These are phyloP conservation scores for Oscheius onirici DNA, from an alignment of 2,888 invertebrate species.

Conservation along the genomic window DNA sequence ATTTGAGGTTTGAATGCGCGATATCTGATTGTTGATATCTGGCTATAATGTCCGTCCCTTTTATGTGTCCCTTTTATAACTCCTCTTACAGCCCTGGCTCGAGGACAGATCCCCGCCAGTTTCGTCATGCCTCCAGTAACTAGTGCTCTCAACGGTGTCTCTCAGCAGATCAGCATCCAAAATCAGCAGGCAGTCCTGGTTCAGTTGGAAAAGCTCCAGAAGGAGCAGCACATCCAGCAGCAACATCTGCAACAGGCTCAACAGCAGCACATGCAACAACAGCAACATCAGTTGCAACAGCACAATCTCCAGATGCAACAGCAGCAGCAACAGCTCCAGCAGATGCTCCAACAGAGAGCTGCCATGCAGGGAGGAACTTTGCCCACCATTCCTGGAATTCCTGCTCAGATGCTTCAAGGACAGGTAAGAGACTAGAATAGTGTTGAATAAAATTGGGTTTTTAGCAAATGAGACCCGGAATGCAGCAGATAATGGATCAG, in stretches of 20 bases:
- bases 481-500: conserved; percentile 2
- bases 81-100: conserved; percentile 13
- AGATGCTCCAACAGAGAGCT: conserved; percentile 10
- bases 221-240: conserved; percentile 26
- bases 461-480: not conserved
- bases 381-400: not conserved
- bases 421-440: not conserved
- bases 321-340: conserved; percentile 27
- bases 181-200: not conserved
- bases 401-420: conserved; percentile 4
- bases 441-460: not conserved
- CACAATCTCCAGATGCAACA: conserved; percentile 31
- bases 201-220: conserved; percentile 18
- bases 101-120: conserved; percentile 10
- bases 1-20: too few species aligned
- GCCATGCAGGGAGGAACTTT: not conserved
- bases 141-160: not conserved
- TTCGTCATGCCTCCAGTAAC: not conserved
- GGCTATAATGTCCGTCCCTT: too few species aligned
- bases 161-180: not conserved
- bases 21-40: too few species aligned
- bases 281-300: conserved; percentile 21
- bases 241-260: conserved; percentile 26
- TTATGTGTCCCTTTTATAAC: too few species aligned
- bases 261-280: conserved; percentile 20